Evolutionary conservation across 2,113 vertebrate species (phyloP), one percentile per base, ranked within the genome.

Genomic region (Neolamprologus caudopunctatus): DNA sequence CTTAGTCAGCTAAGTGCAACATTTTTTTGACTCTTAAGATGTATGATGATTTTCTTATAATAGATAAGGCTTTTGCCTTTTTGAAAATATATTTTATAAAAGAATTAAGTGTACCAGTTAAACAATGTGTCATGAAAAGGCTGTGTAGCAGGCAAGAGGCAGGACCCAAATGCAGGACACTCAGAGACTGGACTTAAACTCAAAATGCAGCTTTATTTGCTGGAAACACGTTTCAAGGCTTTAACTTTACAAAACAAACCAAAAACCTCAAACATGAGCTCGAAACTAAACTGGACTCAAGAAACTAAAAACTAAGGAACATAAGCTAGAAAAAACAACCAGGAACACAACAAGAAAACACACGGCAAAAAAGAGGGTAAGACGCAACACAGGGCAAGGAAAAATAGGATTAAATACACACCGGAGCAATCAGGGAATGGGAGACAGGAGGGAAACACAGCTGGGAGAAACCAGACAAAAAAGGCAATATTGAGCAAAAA

Each of bases 351-450:
- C 58, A 33, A 61, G 58, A 61, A 33, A 11, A 19, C 57, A 17
- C 5, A 61, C 3, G 0, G 0, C 8, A 61, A 61, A 61, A 0
- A 61, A 33, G 28, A 10, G 58, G 58, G 0, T 3, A 61, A 10
- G 28, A 61, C 1, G 0, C 9, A 7, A 33, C 5, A 61, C 57
- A 61, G 2, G 24, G 4, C 57, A 61, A 2, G 24, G 4, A 31
- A 61, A 61, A 19, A 19, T 1, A 33, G 16, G 0, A 0, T 61
- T 33, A 0, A 31, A 11, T 19, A 33, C 28, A 61, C 57, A 31
- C 26, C 2, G 0, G 14, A 58, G 5, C 14, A 19, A 0, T 7
- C 4, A 63, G 0, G 58, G 58, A 33, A 19, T 33, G 28, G 0
- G 4, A 19, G 28, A 63, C 58, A 63, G 16, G 58, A 63, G 58